Base-by-base conservation (phyloP, 1,140 invertebrate genomes). In the Trachymyrmex cornetzi region DNA sequence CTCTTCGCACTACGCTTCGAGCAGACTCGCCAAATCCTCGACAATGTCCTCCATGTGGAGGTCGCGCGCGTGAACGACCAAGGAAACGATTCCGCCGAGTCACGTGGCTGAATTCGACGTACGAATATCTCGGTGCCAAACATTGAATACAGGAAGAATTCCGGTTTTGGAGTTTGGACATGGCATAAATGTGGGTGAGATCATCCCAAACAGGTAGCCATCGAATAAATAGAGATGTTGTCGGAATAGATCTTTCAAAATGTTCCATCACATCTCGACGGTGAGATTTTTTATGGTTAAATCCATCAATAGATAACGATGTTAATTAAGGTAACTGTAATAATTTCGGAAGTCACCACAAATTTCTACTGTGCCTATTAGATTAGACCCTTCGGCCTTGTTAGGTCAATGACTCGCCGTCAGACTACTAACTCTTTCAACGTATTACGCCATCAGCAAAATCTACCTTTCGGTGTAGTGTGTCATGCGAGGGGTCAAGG, bases 11-110 rank as follows among this genome's bases (percentile, higher is more conserved):
- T 55, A 77, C 50, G 24, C 55, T 77, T 71, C 53, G 19, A 50
- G 67, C 64, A 67, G 61, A 67, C 72, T 75, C 80, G 50, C 82
- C 61, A 72, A 81, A 79, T 89, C 74, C 85, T 53, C 85, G 64
- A 38, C 77, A 81, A 80, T 85, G 81, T 77, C 85, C 67, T 72
- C 87, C 87, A 87, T 87, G 86, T 92, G 87, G 88, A 88, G 75
- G 59, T 19, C 75, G 64, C 61, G 53, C 27, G 63, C 61, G 74
- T 63, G 34, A 67, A 81, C 57, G 50, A 59, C 9, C 63, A 69
- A 50, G 63, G 53, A 69, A 48, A 80, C 63, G 34, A 67, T 86
- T 80, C 19, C 50, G 61, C 75, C 53, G 75, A 86, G 75, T 86
- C 84, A 86, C 77, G 61, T 81, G 77, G 34, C 24, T 67, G 12